Base-by-base conservation (phyloP, 2,888 invertebrate species). In the Poecilobothrus nobilitatus region DNA sequence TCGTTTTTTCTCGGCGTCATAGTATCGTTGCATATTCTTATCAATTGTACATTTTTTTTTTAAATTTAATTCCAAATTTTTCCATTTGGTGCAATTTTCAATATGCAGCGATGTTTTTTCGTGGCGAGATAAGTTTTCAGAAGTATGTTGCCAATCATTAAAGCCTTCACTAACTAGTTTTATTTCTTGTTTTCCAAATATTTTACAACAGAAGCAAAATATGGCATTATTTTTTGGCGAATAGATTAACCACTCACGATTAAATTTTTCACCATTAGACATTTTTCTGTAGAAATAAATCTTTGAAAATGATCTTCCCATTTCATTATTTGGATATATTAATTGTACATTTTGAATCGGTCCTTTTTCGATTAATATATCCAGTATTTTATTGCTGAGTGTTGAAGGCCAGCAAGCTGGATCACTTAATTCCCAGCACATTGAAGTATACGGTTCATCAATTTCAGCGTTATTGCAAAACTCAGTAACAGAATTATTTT, bases 221-320 rank as follows among this genome's bases (percentile, higher is more conserved):
- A 62, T 62, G 62, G 62, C 62, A 62, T 62, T 20, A 62, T 62
- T 62, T 62, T 62, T 62, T 62, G 62, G 62, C 62, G 62, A 63
- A 63, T 63, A 63, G 12, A 63, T 63, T 63, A 63, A 27, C 63
- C 63, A 63, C 63, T 63, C 63, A 63, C 27, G 63, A 63, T 63
- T 63, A 63, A 63, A 63, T 63, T 63, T 63, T 63, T 63, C 63
- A 63, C 63, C 27, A 63, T 27, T 63, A 27, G 63, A 27, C 63
- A 63, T 63, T 27, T 27, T 27, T 63, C 63, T 63, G 27, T 63
- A 63, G 63, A 63, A 63, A 63, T 63, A 63, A 63, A 27, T 27
- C 18, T 22, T 22, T 27, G 63, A 63, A 63, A 63, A 27, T 63
- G 27, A 63, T 63, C 18, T 63, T 27, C 63, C 63, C 18, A 63